Evolutionary conservation across 2,888 invertebrate species (phyloP).

Genomic region (Teinopalpus imperialis): DNA sequence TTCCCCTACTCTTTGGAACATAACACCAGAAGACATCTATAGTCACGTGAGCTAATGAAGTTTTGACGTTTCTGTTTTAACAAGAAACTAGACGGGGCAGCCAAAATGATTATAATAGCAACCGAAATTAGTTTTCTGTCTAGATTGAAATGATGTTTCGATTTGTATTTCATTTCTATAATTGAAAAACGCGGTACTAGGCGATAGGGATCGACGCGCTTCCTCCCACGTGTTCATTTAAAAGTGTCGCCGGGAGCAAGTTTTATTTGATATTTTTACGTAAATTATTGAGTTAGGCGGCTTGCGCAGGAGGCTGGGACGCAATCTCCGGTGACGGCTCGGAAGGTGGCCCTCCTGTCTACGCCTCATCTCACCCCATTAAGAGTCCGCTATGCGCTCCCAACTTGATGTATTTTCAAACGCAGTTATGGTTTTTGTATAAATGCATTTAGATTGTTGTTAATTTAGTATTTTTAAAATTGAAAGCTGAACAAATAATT

Average conservation of each 20-base stretch:
- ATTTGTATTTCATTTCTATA: conserved; percentile 43
- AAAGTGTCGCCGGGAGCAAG: conserved; percentile 57
- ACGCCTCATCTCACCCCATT: conserved; percentile 29
- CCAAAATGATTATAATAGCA: conserved; percentile 33
- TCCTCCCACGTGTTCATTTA: conserved; percentile 48
- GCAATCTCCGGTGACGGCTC: conserved; percentile 73
- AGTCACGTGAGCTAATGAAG: conserved; percentile 42
- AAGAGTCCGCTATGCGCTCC: conserved; percentile 26
- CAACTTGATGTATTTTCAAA: too few relatives aligned
- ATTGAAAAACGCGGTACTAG: conserved; percentile 15
- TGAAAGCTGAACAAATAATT: too few relatives aligned
- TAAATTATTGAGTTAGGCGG: conserved; percentile 74
- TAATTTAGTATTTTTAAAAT: too few relatives aligned
- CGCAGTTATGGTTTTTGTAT: too few relatives aligned
- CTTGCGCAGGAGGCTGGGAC: conserved; percentile 70
- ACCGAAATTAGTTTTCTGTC: conserved; percentile 15
- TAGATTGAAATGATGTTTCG: conserved; percentile 36
- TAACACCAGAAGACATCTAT: conserved; percentile 53
- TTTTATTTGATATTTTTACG: conserved; percentile 74
- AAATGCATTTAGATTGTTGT: too few relatives aligned
- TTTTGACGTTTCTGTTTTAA: conserved; percentile 43
- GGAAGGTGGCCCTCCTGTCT: conserved; percentile 41
- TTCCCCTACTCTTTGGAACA: conserved; percentile 54
- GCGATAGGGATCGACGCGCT: conserved; percentile 40
- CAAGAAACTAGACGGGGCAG: conserved; percentile 55